Base-by-base conservation (phyloP, 1,140 invertebrate species). In the Acromyrmex heyeri region DNA sequence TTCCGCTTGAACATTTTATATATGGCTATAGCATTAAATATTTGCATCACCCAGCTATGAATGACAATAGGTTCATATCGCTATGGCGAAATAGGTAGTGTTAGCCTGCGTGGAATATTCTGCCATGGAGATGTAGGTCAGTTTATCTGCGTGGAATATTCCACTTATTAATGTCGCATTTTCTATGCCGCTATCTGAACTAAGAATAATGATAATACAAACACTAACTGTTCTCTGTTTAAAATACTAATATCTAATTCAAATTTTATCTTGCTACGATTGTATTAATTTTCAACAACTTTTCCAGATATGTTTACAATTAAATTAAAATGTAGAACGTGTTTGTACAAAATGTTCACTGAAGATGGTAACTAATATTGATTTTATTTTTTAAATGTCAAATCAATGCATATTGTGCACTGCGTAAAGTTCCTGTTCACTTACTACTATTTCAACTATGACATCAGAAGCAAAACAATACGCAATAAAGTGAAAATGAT, bases 71-170 rank as follows among this genome's bases (percentile, higher is more conserved):
- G 69, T 83, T 83, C 55, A 83, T 83, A 83, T 73, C 79, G 18
- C 69, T n/a, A 83, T 83, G 27, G 79, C 3, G 21, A 69, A 83
- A 83, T 75, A 61, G 67, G 79, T 83, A 16, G 70, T 24, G 69
- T 61, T 73, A 61, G 69, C 24, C 24, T 61, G 69, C 69, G 55
- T 38, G 67, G 38, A 83, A 83, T 83, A 75, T 61, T 83, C 69
- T 83, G 57, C 69, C 69, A 75, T 75, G 79, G 59, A 50, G 38
- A 83, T 83, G 55, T 83, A 62, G 79, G 79, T 83, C 79, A 83
- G 69, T 83, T 83, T 83, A 75, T 83, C 65, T 70, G 79, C 34
- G 67, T 50, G 79, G 79, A 83, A 83, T 83, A 83, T 75, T 83
- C 79, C 44, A 44, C 38, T 83, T 83, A 83, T 83, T 73, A 44